phyloP scores from a whole-genome alignment of 2,888 invertebrate species.

The Archaeoteleia sp. region DNA sequence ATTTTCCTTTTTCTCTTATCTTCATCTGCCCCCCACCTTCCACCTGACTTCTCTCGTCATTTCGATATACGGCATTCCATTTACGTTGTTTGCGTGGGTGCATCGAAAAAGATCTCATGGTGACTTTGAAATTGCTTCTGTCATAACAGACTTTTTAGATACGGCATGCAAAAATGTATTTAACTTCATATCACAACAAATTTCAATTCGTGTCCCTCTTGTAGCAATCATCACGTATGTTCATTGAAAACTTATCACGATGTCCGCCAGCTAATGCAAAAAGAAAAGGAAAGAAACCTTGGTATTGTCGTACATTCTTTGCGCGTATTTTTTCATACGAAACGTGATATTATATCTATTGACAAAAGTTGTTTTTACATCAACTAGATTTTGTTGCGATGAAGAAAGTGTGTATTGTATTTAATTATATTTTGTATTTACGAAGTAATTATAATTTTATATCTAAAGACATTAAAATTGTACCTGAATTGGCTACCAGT shows the following conservation, averaged over 20 bases:
- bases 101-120: slow-evolving; percentile 47
- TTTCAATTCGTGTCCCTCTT: slow-evolving; percentile 47
- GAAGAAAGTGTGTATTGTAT: no score
- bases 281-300: slow-evolving; percentile 5
- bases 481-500: no score
- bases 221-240: slow-evolving; percentile 40
- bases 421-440: no score
- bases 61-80: slow-evolving; percentile 52
- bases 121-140: slow-evolving; percentile 50
- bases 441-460: no score
- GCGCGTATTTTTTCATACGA: no score
- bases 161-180: slow-evolving; percentile 40
- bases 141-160: slow-evolving; percentile 48
- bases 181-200: slow-evolving; percentile 44
- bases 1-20: slow-evolving; percentile 50
- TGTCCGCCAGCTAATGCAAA: slow-evolving; percentile 24
- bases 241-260: slow-evolving; percentile 39
- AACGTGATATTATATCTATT: slow-evolving; percentile 40
- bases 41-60: slow-evolving; percentile 50
- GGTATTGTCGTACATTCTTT: no score
- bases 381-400: no score
- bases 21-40: slow-evolving; percentile 44
- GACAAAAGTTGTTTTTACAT: no score
- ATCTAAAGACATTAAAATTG: no score
- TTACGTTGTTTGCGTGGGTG: slow-evolving; percentile 50